Evolutionary conservation across 1,140 invertebrate genomes (phyloP).

Genomic region (Zaprionus ghesquierei): DNA sequence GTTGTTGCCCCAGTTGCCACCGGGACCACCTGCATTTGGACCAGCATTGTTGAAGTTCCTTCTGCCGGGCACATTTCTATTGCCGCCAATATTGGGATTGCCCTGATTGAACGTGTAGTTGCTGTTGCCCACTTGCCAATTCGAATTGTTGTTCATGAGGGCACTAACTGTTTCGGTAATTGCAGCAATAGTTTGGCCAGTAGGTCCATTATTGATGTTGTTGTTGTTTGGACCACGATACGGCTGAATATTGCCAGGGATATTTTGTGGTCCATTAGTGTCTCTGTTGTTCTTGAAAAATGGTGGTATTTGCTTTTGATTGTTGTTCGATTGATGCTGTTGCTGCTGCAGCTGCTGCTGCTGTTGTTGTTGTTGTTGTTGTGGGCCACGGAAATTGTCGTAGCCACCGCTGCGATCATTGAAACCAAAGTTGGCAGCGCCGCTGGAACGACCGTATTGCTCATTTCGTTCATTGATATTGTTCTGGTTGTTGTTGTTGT

Average conservation of each 20-base stretch:
- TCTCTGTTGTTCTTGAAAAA: constrained; percentile 4
- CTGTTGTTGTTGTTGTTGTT: constrained; percentile 12
- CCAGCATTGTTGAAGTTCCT: neutral
- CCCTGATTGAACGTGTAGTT: constrained; percentile 2
- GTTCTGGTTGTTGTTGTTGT: neutral
- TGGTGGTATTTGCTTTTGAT: constrained; percentile 5
- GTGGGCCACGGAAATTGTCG: constrained; percentile 14
- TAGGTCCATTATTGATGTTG: neutral
- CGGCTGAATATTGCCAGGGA: constrained; percentile 3
- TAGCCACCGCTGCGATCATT: constrained; percentile 5
- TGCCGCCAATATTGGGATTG: constrained; percentile 8
- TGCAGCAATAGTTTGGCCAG: neutral
- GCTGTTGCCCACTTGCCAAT: constrained; percentile 38
- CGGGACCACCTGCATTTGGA: neutral
- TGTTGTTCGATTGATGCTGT: constrained; percentile 4
- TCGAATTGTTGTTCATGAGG: constrained; percentile 15
- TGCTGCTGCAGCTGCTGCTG: constrained; percentile 1
- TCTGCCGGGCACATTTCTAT: neutral
- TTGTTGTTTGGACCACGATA: constrained; percentile 9
- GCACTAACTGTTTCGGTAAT: constrained; percentile 29
- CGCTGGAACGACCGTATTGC: neutral
- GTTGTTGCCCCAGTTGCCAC: neutral
- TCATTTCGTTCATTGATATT: neutral
- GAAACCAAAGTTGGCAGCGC: constrained; percentile 18
- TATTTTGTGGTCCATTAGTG: neutral